Percentiles rank a stretch among this genome's conserved stretches.
These are phyloP conservation scores for Gobio gobio DNA, from an alignment of 2,113 vertebrate species.

Conservation along the genomic window DNA sequence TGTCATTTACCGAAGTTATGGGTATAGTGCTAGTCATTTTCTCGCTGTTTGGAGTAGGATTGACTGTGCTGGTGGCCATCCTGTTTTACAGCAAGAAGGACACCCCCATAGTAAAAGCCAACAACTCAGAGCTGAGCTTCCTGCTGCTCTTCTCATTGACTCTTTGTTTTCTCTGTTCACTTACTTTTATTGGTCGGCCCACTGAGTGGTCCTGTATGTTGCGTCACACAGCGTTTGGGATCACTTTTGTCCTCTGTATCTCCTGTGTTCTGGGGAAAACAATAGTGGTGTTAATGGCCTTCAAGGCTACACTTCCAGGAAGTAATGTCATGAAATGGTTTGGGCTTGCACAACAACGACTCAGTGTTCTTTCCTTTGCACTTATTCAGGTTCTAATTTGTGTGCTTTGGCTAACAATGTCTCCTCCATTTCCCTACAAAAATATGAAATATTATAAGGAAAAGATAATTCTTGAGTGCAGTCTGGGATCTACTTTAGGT, in stretches of 20 bases:
- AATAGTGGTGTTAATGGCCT: conserved; percentile 1
- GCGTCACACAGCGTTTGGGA: background rate
- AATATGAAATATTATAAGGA: background rate
- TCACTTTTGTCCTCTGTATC: background rate
- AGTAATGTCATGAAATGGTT: conserved; percentile 38
- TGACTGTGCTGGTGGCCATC: too few relatives aligned
- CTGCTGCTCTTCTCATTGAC: too few relatives aligned
- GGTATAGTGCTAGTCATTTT: too few relatives aligned
- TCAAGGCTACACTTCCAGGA: conserved; percentile 7
- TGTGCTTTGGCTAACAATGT: background rate
- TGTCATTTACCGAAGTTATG: too few relatives aligned
- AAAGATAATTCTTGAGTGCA: background rate
- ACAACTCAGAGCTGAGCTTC: too few relatives aligned
- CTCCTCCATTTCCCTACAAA: background rate
- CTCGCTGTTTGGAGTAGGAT: too few relatives aligned
- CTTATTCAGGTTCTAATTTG: background rate
- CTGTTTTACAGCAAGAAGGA: too few relatives aligned
- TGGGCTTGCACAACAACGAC: background rate
- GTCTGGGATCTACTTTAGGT: background rate
- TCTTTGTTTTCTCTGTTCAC: too few relatives aligned
- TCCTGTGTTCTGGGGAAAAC: background rate
- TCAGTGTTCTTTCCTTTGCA: background rate
- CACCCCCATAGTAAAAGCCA: too few relatives aligned
- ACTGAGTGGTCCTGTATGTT: too few relatives aligned
- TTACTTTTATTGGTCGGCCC: too few relatives aligned